A percentile compares a stretch with the other conserved stretches of the same genome.
phyloP scores from a whole-genome alignment of 2,113 vertebrate species.

The Perognathus longimembris region DNA sequence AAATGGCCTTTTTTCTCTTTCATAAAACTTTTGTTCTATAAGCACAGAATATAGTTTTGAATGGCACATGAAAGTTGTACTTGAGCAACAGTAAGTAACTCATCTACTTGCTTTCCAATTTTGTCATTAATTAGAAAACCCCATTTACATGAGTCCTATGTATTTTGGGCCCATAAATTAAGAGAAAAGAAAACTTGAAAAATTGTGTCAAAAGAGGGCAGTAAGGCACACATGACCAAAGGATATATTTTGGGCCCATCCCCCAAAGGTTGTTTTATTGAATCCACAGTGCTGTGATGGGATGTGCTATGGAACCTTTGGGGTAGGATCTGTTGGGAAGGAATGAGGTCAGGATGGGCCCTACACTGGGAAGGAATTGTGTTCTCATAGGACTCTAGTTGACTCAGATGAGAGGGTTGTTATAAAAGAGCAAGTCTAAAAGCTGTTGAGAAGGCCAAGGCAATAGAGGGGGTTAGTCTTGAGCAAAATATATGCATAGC shows the following conservation, averaged over 20 bases:
- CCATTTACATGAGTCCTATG: background rate
- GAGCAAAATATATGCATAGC: too few species aligned
- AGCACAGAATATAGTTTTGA: constrained; percentile 43
- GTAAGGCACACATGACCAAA: background rate
- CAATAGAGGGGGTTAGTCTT: too few species aligned
- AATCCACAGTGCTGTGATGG: background rate
- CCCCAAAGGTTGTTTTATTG: background rate
- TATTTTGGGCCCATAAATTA: constrained; percentile 45
- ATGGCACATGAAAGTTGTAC: constrained; percentile 23
- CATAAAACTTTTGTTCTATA: background rate
- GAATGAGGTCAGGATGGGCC: background rate
- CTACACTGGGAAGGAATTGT: background rate
- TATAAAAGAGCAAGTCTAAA: background rate
- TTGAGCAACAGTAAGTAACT: constrained; percentile 41
- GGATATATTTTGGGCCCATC: background rate
- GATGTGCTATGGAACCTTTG: background rate
- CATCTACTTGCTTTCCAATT: constrained; percentile 36
- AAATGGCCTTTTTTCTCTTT: background rate
- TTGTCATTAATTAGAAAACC: constrained; percentile 35
- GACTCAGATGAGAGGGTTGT: background rate
- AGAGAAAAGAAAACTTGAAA: constrained; percentile 37
- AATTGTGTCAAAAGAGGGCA: constrained; percentile 2
- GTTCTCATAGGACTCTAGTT: background rate
- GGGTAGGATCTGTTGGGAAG: background rate
- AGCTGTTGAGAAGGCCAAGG: background rate